phyloP scores from a whole-genome alignment of 2,888 invertebrate genomes.

The Marronus borbonicus region DNA sequence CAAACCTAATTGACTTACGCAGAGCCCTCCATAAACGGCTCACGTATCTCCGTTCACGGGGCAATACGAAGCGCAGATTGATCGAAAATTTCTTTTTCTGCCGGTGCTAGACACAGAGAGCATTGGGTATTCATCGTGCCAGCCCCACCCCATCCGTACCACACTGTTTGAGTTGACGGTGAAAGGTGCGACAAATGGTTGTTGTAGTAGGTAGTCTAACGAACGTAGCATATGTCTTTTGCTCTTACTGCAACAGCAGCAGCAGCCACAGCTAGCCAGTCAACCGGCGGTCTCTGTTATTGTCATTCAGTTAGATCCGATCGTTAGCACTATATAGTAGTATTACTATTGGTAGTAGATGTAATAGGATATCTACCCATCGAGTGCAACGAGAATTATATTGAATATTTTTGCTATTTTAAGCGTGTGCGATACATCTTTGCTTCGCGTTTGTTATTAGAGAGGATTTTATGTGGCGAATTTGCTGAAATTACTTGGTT shows the following conservation, averaged over 20 bases:
- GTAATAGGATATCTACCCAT: background rate
- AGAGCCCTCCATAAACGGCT: background rate
- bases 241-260: slow-evolving; percentile 30
- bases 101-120: background rate
- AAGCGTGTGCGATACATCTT: background rate
- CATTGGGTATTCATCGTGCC: slow-evolving; percentile 2
- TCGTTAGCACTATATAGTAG: slow-evolving; percentile 6
- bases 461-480: background rate
- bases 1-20: slow-evolving; percentile 13
- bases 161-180: slow-evolving; percentile 27
- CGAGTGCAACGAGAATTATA: background rate
- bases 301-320: slow-evolving; percentile 34
- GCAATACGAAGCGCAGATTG: background rate
- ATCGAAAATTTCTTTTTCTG: slow-evolving; percentile 33
- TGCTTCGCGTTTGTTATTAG: background rate
- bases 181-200: slow-evolving; percentile 46
- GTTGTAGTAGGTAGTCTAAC: slow-evolving; percentile 38
- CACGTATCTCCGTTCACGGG: no score
- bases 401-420: background rate
- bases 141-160: slow-evolving; percentile 34
- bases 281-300: slow-evolving; percentile 27
- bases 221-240: slow-evolving; percentile 46
- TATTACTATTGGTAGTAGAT: background rate
- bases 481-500: no score
- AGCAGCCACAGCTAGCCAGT: background rate